phyloP scores from a whole-genome alignment of 2,888 invertebrate species.

The Timandra comae region DNA sequence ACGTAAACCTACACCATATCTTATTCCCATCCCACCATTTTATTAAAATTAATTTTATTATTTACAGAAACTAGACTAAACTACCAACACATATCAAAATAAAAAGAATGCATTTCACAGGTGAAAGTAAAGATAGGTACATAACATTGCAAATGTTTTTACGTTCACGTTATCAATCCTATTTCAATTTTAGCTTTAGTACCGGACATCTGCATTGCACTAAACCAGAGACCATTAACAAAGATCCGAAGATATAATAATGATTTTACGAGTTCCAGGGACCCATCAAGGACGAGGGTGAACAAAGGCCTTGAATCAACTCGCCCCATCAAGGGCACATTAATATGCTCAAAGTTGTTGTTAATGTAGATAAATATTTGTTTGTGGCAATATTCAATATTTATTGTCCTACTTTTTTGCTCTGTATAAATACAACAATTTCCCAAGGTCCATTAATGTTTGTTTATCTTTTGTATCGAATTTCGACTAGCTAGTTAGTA shows the following conservation, averaged over 20 bases:
- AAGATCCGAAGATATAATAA: constrained; percentile 23
- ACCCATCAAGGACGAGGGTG: constrained; percentile 6
- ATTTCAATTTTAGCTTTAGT: constrained; percentile 12
- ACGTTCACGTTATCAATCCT: constrained; percentile 19
- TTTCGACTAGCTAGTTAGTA: no score
- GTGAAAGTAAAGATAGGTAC: no score
- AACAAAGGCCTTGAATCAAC: constrained; percentile 5
- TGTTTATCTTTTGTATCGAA: no score
- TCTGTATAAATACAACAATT: no score
- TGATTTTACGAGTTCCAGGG: constrained; percentile 15
- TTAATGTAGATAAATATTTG: no score
- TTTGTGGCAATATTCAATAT: not conserved
- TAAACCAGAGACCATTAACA: constrained; percentile 20
- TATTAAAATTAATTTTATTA: no score
- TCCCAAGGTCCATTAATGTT: no score
- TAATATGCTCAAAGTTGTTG: constrained; percentile 11
- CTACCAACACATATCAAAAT: not conserved
- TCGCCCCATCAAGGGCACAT: constrained; percentile 11
- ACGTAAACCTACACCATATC: no score
- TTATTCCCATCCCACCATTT: no score
- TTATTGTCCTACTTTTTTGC: no score
- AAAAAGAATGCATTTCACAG: constrained; percentile 16
- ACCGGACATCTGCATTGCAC: constrained; percentile 19
- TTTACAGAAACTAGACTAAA: not conserved
- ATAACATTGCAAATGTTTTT: constrained; percentile 11